A percentile compares a stretch with the other conserved stretches of the same genome.
phyloP scores from a whole-genome alignment of 2,888 invertebrate genomes.

The Lobophora halterata region DNA sequence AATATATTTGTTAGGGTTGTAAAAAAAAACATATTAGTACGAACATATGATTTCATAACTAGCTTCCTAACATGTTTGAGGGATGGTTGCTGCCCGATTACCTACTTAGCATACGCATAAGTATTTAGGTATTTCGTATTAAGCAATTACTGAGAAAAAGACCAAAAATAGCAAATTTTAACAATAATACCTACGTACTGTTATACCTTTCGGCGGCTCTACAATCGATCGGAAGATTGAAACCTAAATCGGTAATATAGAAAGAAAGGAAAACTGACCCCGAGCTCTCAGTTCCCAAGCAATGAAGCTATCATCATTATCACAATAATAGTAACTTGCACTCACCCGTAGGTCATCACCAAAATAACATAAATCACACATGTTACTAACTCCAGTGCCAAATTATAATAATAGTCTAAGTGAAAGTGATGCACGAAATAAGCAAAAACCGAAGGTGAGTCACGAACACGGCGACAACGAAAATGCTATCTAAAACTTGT shows the following conservation, averaged over 20 bases:
- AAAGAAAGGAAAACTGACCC: conserved; percentile 18
- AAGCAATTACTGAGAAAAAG: no score
- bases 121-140: no score
- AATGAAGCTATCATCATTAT: conserved; percentile 16
- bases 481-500: conserved; percentile 14
- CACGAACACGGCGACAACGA: conserved; percentile 18
- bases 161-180: no score
- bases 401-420: conserved; percentile 31
- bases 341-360: conserved; percentile 9
- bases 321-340: conserved; percentile 5
- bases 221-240: background rate
- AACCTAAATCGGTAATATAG: conserved; percentile 2
- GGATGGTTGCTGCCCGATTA: no score
- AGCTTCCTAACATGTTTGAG: no score
- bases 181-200: no score
- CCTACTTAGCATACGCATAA: no score
- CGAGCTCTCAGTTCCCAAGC: conserved; percentile 17
- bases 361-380: conserved; percentile 27
- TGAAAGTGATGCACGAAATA: conserved; percentile 31
- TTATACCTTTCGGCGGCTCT: no score
- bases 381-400: no score
- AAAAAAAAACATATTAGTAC: no score
- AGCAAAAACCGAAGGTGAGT: conserved; percentile 20
- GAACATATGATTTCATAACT: no score
- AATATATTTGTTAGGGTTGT: no score